These are phyloP conservation scores for Lateolabrax maculatus DNA, from an alignment of 2,797 vertebrate species.

Conservation along the genomic window DNA sequence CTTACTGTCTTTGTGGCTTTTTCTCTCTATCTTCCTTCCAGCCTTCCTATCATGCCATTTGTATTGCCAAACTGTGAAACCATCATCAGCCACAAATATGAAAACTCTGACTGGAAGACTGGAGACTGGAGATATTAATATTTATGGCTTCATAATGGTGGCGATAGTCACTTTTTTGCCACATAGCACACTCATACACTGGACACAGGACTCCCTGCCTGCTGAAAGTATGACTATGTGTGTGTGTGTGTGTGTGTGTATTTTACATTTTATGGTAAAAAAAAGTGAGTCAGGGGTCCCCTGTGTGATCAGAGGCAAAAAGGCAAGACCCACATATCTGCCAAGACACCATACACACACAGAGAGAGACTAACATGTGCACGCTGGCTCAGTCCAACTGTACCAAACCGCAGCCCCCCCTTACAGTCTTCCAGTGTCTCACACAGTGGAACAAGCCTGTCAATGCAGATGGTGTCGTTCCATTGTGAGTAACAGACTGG, in stretches of 20 bases:
- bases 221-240: conserved; percentile 5
- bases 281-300: conserved; percentile 56
- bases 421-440: conserved; percentile 56
- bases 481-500: conserved; percentile 72
- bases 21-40: background rate
- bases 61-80: conserved; percentile 22
- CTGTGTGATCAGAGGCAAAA: conserved; percentile 55
- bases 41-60: background rate
- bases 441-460: conserved; percentile 79
- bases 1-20: background rate
- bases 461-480: conserved; percentile 71
- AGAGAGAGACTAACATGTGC: background rate
- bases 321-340: conserved; percentile 28
- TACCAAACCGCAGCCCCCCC: conserved; percentile 72
- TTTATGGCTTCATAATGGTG: conserved; percentile 39
- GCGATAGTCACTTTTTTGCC: background rate
- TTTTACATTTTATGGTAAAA: conserved; percentile 14
- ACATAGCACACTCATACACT: conserved; percentile 7
- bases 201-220: conserved; percentile 6
- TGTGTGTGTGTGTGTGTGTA: background rate
- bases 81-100: conserved; percentile 33
- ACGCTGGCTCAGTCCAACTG: conserved; percentile 61
- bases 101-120: conserved; percentile 5
- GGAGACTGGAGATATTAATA: conserved; percentile 12
- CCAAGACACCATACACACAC: conserved; percentile 23